Conservation (phyloP, 2,888 invertebrate species). For the Odontocolon sp. region DNA sequence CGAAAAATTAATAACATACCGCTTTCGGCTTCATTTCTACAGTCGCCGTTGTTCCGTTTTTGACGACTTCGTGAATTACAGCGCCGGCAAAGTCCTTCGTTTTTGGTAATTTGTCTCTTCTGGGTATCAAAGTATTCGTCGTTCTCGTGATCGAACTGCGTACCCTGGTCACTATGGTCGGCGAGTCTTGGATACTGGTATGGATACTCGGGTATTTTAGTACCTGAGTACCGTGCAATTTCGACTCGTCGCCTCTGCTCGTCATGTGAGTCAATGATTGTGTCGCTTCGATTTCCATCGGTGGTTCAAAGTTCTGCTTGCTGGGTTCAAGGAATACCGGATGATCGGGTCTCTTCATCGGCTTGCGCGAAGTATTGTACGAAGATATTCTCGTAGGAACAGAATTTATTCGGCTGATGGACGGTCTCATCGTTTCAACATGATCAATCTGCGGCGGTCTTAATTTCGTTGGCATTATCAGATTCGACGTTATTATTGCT, state of each 20-base stretch:
- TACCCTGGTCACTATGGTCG: constrained; percentile 65
- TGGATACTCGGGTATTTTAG: constrained; percentile 48
- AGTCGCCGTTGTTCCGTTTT: constrained; percentile 66
- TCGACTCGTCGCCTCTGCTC: constrained; percentile 32
- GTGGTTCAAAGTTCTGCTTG: constrained; percentile 65
- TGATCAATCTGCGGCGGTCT: constrained; percentile 66
- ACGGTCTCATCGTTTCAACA: constrained; percentile 63
- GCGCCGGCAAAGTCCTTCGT: constrained; percentile 67
- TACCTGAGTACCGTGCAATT: constrained; percentile 33
- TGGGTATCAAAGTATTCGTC: constrained; percentile 60
- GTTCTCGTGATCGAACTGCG: constrained; percentile 67
- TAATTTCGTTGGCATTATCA: constrained; percentile 70
- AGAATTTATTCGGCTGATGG: constrained; percentile 55
- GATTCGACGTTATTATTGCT: constrained; percentile 68
- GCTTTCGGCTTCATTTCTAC: constrained; percentile 74
- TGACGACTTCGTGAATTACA: constrained; percentile 61
- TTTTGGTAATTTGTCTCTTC: constrained; percentile 54
- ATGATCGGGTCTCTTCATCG: constrained; percentile 68
- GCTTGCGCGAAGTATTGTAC: constrained; percentile 63
- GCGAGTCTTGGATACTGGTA: constrained; percentile 48
- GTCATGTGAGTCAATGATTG: constrained; percentile 67
- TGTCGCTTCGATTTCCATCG: constrained; percentile 71
- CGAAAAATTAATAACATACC: constrained; percentile 60
- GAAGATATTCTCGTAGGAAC: constrained; percentile 59
- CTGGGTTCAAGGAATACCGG: constrained; percentile 74